Base-by-base conservation (phyloP, 1,140 invertebrate genomes). In the Drosophila bocqueti region DNA sequence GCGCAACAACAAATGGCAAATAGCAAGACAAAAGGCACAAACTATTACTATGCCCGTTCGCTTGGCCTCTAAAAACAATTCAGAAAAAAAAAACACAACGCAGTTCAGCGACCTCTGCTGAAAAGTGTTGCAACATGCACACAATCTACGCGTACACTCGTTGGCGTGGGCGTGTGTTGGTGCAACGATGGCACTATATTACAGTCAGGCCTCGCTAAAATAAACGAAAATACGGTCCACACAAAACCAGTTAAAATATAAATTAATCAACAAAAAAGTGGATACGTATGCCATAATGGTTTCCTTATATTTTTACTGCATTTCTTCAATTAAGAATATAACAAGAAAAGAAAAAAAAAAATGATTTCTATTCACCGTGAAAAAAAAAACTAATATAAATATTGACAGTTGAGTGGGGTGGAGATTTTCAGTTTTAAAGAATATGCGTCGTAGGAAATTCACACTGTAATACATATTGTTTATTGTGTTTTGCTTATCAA, bases 101-200 rank as follows among this genome's bases (percentile, higher is more conserved):
- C 68, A 84, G 84, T 89, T 89, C 84, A 89, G 74, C 84, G 84
- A 89, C 84, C 84, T 78, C 81, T 55, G 36, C 67, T 67, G 64
- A 76, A 73, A 65, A 66, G 63, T 66, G 78, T 78, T 81, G 84
- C 84, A 87, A 65, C 71, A 73, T 73, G 67, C 65, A 71, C 40
- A 62, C 49, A 34, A 21, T 34, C 10, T 52, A 34, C 49, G 29
- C 26, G 58, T 24, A 63, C 29, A 64, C n/a, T 43, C 18, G 21
- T 16, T 45, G 15, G 29, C 26, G 67, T 69, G 61, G 66, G 63
- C 16, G 62, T 45, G 62, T 69, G 40, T 45, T 55, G 47, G 67
- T 57, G 63, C 46, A 76, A 45, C 68, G 46, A 38, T 24, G 43
- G 42, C 31, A 62, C 38, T 36, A 10, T n/a, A 11, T 11, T 40